These are phyloP conservation scores for Scortum barcoo DNA, from an alignment of 2,113 vertebrate species.

Conservation along the genomic window DNA sequence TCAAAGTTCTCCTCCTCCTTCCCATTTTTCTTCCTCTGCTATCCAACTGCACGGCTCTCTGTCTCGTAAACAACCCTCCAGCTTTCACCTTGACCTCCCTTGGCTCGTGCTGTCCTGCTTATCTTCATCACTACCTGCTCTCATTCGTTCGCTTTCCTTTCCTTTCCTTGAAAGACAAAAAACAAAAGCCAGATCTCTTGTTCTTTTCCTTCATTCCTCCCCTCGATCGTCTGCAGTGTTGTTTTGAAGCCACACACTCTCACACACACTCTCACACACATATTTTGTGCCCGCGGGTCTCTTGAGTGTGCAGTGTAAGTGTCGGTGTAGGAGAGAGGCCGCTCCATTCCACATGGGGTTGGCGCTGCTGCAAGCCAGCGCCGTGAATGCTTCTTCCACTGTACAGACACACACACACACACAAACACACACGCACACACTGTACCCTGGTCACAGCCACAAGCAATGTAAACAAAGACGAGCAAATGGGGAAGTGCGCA, in stretches of 20 bases:
- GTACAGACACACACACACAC: slow-evolving; percentile 10
- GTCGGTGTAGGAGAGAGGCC: slow-evolving; percentile 37
- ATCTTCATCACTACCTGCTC: background rate
- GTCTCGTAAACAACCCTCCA: slow-evolving; percentile 40
- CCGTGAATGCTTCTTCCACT: slow-evolving; percentile 1
- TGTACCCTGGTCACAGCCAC: slow-evolving; percentile 10
- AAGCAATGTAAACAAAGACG: slow-evolving; percentile 52
- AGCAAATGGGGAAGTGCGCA: slow-evolving; percentile 36
- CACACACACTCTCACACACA: slow-evolving; percentile 11
- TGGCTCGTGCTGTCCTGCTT: background rate
- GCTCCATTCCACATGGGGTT: slow-evolving; percentile 37
- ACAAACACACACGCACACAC: slow-evolving; percentile 11
- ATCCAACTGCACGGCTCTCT: background rate
- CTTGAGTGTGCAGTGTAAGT: slow-evolving; percentile 28
- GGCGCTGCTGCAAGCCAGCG: slow-evolving; percentile 10
- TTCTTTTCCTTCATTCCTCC: no score
- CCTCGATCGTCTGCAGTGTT: no score
- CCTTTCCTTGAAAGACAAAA: no score
- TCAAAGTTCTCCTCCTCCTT: slow-evolving; percentile 1
- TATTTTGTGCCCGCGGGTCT: slow-evolving; percentile 12
- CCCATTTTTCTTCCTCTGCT: slow-evolving; percentile 17
- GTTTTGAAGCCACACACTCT: slow-evolving; percentile 22
- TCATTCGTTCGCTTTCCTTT: background rate
- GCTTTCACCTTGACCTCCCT: slow-evolving; percentile 40
- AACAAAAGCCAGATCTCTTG: slow-evolving; percentile 3